phyloP scores from a whole-genome alignment of 2,888 invertebrate species.

The Salticus scenicus region DNA sequence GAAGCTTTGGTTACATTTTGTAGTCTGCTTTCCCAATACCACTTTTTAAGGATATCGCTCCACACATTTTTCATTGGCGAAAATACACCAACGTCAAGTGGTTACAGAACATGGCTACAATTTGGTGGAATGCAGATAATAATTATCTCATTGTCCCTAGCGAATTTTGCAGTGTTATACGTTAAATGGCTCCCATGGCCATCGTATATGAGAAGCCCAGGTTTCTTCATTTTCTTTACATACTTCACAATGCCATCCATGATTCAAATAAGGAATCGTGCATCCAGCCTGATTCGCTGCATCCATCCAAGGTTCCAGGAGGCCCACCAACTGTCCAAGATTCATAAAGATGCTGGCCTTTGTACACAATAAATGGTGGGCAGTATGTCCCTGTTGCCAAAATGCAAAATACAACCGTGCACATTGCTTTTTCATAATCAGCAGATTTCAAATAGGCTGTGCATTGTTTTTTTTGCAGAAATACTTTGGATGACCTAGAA shows the following conservation, averaged over 20 bases:
- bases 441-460: background rate
- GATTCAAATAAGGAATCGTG: constrained; percentile 20
- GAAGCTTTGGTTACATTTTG: constrained; percentile 1
- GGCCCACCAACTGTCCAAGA: too few relatives aligned
- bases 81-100: background rate
- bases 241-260: constrained; percentile 24
- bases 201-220: constrained; percentile 23
- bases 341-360: too few relatives aligned
- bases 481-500: too few relatives aligned
- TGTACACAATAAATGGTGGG: too few relatives aligned
- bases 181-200: constrained; percentile 25
- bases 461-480: background rate
- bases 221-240: constrained; percentile 16
- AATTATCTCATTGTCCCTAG: constrained; percentile 7
- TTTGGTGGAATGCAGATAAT: background rate
- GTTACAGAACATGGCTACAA: background rate
- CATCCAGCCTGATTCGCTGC: too few relatives aligned
- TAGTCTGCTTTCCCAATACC: background rate
- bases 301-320: too few relatives aligned
- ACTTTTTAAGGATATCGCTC: background rate
- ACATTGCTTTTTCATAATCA: too few relatives aligned
- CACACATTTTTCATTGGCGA: background rate
- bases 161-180: constrained; percentile 7
- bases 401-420: too few relatives aligned
- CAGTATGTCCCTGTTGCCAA: too few relatives aligned